Percentiles rank a stretch among this genome's conserved stretches.
Conservation (phyloP, 2,888 invertebrate species). For the Myopa tessellatipennis region DNA sequence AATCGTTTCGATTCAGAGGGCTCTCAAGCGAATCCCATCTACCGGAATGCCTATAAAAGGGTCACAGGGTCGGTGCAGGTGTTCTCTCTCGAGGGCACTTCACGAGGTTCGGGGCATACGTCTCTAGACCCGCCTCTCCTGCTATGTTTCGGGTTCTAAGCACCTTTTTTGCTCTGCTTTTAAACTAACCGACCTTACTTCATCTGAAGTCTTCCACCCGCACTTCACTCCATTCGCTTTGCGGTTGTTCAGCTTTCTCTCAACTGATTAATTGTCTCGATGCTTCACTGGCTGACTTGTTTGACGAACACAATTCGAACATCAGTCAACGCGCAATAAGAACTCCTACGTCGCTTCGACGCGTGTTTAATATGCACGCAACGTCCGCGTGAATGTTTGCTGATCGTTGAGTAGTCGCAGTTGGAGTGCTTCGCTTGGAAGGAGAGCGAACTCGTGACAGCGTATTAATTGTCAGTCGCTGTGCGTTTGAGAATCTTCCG, state of each 20-base stretch:
- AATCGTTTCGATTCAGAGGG: too few relatives aligned
- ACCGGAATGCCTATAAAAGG: too few relatives aligned
- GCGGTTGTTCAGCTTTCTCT: neutral
- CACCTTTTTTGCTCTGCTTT: too few relatives aligned
- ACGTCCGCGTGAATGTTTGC: conserved; percentile 33
- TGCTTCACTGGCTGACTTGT: neutral
- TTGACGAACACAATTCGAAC: neutral
- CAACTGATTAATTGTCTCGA: neutral
- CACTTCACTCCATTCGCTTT: neutral
- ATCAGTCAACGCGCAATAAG: neutral
- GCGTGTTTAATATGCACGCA: conserved; percentile 27
- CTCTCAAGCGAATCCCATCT: too few relatives aligned
- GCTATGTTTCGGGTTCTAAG: too few relatives aligned
- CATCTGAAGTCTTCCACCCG: neutral
- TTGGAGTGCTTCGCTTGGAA: neutral
- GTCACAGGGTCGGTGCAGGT: too few relatives aligned
- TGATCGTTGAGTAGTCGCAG: conserved; percentile 36
- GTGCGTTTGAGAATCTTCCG: conserved; percentile 33
- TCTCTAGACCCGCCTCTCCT: too few relatives aligned
- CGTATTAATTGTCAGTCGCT: conserved; percentile 33
- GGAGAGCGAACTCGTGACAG: conserved; percentile 11
- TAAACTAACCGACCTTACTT: too few relatives aligned
- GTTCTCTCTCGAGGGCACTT: too few relatives aligned
- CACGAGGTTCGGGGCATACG: too few relatives aligned
- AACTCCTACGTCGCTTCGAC: neutral